Conservation (phyloP, 1,140 invertebrate genomes). For the Drosophila aff. region DNA sequence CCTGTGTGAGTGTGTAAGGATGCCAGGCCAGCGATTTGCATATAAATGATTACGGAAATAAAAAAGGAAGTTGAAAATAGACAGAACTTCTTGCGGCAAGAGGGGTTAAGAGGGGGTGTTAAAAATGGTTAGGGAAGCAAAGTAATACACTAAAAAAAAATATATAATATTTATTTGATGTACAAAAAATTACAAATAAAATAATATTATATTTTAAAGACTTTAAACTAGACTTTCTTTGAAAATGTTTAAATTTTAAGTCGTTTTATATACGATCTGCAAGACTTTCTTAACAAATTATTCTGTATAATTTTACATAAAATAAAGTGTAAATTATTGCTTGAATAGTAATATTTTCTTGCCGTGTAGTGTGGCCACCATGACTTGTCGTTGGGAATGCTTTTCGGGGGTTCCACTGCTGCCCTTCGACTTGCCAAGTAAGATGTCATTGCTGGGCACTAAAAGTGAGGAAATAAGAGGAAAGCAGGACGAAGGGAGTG, state of each 20-base stretch:
- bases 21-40: conserved; percentile 75
- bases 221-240: too few relatives aligned
- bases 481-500: neutral
- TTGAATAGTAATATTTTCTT: neutral
- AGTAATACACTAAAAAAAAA: neutral
- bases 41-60: conserved; percentile 84
- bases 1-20: conserved; percentile 41
- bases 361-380: neutral
- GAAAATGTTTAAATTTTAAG: too few relatives aligned
- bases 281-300: too few relatives aligned
- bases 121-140: neutral
- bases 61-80: conserved; percentile 82
- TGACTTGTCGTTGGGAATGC: conserved; percentile 36
- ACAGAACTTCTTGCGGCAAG: conserved; percentile 53
- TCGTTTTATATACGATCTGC: too few relatives aligned
- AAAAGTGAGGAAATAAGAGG: conserved; percentile 4
- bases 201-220: neutral
- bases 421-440: conserved; percentile 47
- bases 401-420: conserved; percentile 24
- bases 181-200: neutral
- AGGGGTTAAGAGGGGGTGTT: neutral
- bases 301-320: neutral
- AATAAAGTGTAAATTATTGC: too few relatives aligned
- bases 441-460: conserved; percentile 60
- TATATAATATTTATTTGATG: neutral